Conservation (phyloP, 2,113 vertebrate genomes). For the Rattus rattus region DNA sequence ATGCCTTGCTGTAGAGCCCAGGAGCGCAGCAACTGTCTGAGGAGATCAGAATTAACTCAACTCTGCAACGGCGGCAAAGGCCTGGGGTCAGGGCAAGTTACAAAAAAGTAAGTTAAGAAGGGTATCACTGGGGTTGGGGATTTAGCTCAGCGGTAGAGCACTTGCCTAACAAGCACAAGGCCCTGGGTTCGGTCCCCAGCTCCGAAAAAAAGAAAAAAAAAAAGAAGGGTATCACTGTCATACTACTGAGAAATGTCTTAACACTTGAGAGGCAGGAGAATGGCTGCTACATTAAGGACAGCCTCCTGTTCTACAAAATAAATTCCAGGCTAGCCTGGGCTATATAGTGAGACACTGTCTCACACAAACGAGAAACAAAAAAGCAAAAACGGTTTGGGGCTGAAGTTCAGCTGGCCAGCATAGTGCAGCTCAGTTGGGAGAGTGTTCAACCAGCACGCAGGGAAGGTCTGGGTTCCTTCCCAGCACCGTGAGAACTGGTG, state of each 20-base stretch:
- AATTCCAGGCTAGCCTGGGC: neutral
- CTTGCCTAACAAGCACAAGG: too few relatives aligned
- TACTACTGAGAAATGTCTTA: neutral
- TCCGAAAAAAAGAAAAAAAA: too few relatives aligned
- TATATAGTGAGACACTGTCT: neutral
- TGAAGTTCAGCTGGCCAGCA: neutral
- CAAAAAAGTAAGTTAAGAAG: neutral
- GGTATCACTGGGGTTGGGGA: neutral
- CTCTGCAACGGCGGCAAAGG: too few relatives aligned
- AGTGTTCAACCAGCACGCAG: fast-evolving
- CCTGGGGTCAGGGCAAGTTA: neutral
- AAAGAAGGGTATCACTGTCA: neutral
- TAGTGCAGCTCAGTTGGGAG: neutral
- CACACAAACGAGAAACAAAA: neutral
- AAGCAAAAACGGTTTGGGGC: neutral
- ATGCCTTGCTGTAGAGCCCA: neutral
- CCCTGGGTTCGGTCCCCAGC: too few relatives aligned
- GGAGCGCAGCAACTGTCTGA: too few relatives aligned
- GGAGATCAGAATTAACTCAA: neutral
- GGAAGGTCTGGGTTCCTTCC: neutral
- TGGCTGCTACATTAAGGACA: neutral
- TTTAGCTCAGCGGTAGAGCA: too few relatives aligned
- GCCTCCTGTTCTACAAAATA: neutral
- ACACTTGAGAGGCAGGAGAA: neutral
- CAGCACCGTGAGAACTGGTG: neutral